Evolutionary conservation across 2,888 invertebrate genomes (phyloP), one percentile per base, ranked within the genome.

Genomic region (Cataglyphis rosenhaueri): DNA sequence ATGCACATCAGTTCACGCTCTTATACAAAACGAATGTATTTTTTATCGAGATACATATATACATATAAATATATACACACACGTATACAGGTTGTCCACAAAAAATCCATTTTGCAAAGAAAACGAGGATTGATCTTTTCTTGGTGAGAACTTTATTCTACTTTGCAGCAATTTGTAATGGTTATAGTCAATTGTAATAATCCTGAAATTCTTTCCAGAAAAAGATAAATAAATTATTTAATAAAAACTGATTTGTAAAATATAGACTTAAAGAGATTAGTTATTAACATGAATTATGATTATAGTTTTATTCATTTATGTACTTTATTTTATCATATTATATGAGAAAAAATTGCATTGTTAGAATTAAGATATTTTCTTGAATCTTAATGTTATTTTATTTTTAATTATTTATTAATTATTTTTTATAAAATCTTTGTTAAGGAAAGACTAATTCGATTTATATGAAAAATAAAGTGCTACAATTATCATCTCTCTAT

Each of bases 1-100:
- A 59, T 85, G 70, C 85, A 85, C 84, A 70, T 88, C 83, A 78
- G 59, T 71, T 41, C 86, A 73, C 83, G 44, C 21, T 57, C 4
- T 71, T 21, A 35, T 44, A 71, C 18, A 44, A 18, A 71, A 59
- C 25, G 68, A 70, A 70, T 18, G 35, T 6, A 70, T 70, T 21
- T 79, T 25, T 8, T 18, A 59, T 78, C 12, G 18, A 21, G n/a
- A n/a, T 52, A 52, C 52, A 9, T 52, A n/a, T 8, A 52, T 52
- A 52, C 8, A 52, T 52, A n/a, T 48, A 44, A 15, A 44, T 15
- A 12, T 44, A 44, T 44, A 44, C 15, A 18, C 10, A n/a, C 2
- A 52, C n/a, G 3, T 35, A 18, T 18, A 44, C 18, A 12, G 59
- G 21, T 8, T 79, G 73, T 71, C 59, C 12, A 35, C 25, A 55